A percentile compares a stretch with the other conserved stretches of the same genome.
Evolutionary conservation across 2,888 invertebrate species (phyloP).

Genomic region (Diadegma fenestrale): DNA sequence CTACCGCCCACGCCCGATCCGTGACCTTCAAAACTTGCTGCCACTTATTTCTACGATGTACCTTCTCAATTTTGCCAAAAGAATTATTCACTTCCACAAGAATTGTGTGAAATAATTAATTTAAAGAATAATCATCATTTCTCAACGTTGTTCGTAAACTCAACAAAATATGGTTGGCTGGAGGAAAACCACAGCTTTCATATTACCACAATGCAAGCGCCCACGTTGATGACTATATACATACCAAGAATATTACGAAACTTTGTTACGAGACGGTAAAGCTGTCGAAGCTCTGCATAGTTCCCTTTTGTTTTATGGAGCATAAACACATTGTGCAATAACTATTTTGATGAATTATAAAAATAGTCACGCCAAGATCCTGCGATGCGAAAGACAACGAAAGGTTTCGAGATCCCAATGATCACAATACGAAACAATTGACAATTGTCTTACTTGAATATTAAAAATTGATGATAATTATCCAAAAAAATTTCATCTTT

Average conservation of each 20-base stretch:
- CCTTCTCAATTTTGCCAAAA: neutral
- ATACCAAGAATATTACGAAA: neutral
- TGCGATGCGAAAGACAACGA: neutral
- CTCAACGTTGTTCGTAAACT: neutral
- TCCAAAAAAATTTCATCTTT: neutral
- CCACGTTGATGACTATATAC: neutral
- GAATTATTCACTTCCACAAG: neutral
- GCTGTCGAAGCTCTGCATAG: neutral
- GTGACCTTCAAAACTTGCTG: neutral
- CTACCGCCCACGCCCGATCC: neutral
- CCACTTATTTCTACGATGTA: neutral
- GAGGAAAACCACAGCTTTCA: neutral
- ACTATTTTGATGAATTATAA: neutral
- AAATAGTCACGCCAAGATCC: neutral
- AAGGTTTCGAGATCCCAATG: neutral
- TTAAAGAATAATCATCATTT: neutral
- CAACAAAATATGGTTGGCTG: neutral
- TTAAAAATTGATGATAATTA: neutral
- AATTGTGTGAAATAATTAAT: neutral
- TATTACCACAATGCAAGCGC: neutral
- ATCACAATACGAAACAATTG: neutral
- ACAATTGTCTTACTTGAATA: neutral
- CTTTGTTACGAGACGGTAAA: neutral
- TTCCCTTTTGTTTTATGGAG: neutral
- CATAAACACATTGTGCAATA: conserved; percentile 8